Evolutionary conservation across 2,888 invertebrate genomes (phyloP).

Genomic region (Mesorhabditis belari): DNA sequence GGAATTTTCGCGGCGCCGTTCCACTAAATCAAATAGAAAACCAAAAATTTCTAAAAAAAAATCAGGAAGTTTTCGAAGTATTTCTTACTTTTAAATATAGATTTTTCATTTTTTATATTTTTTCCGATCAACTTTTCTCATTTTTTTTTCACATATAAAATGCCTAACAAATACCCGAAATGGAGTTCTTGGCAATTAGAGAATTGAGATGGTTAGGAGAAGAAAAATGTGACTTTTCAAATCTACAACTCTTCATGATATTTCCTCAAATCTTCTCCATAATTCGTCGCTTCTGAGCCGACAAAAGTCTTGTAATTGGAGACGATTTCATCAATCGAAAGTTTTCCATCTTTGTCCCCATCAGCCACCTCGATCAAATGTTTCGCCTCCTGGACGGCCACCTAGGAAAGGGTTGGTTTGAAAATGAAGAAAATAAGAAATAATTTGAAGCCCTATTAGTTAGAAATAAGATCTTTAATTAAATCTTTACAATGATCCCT

Average conservation of each 20-base stretch:
- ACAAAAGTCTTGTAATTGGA: slow-evolving; percentile 81
- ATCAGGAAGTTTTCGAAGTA: neutral
- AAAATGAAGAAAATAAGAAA: too few species aligned
- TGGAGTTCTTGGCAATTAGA: too few species aligned
- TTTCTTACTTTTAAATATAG: neutral
- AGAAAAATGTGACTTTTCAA: too few species aligned
- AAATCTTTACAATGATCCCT: too few species aligned
- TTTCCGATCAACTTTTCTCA: too few species aligned
- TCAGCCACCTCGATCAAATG: slow-evolving; percentile 67
- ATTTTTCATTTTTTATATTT: neutral
- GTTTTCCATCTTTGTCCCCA: slow-evolving; percentile 62
- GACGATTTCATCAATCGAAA: slow-evolving; percentile 75
- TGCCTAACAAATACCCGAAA: too few species aligned
- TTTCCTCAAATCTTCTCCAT: slow-evolving; percentile 75
- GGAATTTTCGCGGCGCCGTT: too few species aligned
- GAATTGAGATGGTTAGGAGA: too few species aligned
- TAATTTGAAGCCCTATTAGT: too few species aligned
- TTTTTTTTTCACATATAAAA: too few species aligned
- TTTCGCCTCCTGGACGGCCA: slow-evolving; percentile 80
- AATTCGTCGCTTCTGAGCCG: slow-evolving; percentile 83
- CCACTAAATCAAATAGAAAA: too few species aligned
- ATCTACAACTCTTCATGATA: slow-evolving; percentile 56
- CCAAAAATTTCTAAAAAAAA: neutral
- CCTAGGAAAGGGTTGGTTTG: slow-evolving; percentile 46
- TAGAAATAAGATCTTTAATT: too few species aligned